Conservation (phyloP, 2,888 invertebrate species). For the Rhamnusium bicolor region DNA sequence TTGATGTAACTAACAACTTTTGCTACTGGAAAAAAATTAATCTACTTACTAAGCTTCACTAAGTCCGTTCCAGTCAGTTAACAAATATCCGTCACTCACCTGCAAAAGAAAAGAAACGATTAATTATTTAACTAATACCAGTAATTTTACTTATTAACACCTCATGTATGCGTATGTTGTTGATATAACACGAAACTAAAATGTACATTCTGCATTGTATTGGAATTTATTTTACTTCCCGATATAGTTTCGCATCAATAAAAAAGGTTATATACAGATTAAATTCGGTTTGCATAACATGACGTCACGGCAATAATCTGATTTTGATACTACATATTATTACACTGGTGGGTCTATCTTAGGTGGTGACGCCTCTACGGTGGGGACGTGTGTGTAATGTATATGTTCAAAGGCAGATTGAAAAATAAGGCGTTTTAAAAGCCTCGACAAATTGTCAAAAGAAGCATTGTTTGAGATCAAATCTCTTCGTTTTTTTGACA, state of each 20-base stretch:
- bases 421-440: too few species aligned
- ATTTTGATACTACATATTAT: background rate
- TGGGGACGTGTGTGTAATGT: too few species aligned
- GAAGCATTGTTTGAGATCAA: too few species aligned
- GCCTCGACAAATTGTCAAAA: too few species aligned
- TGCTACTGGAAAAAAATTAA: background rate
- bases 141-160: background rate
- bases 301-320: constrained; percentile 3
- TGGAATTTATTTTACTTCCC: background rate
- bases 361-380: background rate
- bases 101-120: constrained; percentile 4
- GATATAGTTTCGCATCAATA: background rate
- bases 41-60: background rate
- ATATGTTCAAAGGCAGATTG: too few species aligned
- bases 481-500: too few species aligned
- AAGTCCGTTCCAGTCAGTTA: background rate
- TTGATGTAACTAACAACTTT: too few species aligned
- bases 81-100: constrained; percentile 10
- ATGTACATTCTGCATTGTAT: background rate
- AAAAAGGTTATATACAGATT: background rate
- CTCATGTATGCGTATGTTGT: background rate
- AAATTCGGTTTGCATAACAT: constrained; percentile 2
- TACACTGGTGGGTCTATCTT: background rate
- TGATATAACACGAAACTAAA: background rate
- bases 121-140: background rate